Conservation (phyloP, 2,888 invertebrate species). For the Gibbula magus region DNA sequence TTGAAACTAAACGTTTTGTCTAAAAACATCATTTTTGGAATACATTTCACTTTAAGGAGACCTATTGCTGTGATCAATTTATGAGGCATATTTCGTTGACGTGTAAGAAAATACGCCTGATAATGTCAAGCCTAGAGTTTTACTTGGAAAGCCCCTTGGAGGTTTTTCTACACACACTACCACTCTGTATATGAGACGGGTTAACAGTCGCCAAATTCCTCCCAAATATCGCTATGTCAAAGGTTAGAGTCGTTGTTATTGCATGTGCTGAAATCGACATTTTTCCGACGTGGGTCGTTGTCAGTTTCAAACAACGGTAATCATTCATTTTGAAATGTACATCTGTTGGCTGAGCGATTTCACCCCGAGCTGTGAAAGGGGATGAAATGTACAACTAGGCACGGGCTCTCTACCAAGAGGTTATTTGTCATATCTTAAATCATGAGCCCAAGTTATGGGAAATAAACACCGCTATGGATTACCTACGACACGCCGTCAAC, state of each 20-base stretch:
- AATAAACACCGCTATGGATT: no score
- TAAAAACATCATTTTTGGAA: conserved; percentile 3
- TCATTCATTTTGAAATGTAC: no score
- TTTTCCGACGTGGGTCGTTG: not conserved
- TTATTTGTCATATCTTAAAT: no score
- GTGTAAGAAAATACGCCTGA: not conserved
- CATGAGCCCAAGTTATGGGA: no score
- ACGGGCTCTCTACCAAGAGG: no score
- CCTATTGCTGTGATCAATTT: not conserved
- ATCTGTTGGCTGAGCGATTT: no score
- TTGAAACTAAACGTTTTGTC: conserved; percentile 6
- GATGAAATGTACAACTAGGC: no score
- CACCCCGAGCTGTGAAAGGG: no score
- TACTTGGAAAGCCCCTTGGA: not conserved
- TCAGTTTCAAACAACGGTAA: not conserved
- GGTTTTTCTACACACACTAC: not conserved
- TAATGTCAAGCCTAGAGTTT: not conserved
- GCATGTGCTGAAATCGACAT: conserved; percentile 37
- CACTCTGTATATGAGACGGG: not conserved
- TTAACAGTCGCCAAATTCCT: conserved; percentile 17
- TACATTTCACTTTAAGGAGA: conserved; percentile 18
- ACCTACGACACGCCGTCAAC: no score
- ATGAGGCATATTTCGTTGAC: conserved; percentile 18
- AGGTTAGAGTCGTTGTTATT: conserved; percentile 30
- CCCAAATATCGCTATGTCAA: conserved; percentile 19